Percentiles rank a stretch among this genome's conserved stretches.
Conservation (phyloP, 2,797 vertebrate species). For the Oryzias sinensis region DNA sequence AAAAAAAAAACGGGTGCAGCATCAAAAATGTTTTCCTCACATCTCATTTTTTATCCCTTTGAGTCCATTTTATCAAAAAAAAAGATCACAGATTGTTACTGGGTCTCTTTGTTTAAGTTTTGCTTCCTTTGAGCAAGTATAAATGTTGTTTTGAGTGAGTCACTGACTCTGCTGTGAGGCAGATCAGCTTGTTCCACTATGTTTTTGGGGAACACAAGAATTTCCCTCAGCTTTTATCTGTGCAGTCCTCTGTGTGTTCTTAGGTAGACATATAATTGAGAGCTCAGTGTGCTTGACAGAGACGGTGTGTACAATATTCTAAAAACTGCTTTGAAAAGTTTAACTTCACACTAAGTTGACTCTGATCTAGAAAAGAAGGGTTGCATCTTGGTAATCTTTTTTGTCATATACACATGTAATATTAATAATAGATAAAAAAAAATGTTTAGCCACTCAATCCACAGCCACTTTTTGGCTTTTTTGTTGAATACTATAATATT, state of each 20-base stretch:
- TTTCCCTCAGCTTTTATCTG: slow-evolving; percentile 34
- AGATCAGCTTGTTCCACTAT: slow-evolving; percentile 19
- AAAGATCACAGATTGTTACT: slow-evolving; percentile 35
- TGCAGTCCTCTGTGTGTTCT: slow-evolving; percentile 27
- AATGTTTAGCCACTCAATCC: slow-evolving; percentile 4
- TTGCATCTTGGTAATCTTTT: background rate
- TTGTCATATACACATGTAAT: background rate
- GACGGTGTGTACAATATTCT: slow-evolving; percentile 7
- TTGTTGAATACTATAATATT: slow-evolving; percentile 17
- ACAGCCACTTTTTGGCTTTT: background rate
- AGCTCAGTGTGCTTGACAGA: slow-evolving; percentile 19
- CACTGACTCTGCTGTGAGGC: slow-evolving; percentile 25
- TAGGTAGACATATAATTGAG: slow-evolving; percentile 43
- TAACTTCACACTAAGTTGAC: background rate
- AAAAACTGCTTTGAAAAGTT: slow-evolving; percentile 9
- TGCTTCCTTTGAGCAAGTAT: slow-evolving; percentile 37
- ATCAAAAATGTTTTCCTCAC: slow-evolving; percentile 13
- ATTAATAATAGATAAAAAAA: slow-evolving; percentile 3
- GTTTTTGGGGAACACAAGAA: slow-evolving; percentile 21
- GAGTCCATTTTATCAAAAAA: slow-evolving; percentile 30
- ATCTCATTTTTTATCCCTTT: slow-evolving; percentile 17
- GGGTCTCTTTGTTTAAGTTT: slow-evolving; percentile 38
- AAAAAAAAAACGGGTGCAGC: slow-evolving; percentile 6
- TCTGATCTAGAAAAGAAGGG: background rate
- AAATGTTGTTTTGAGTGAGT: slow-evolving; percentile 49